Base-by-base conservation (phyloP, 35 echinoderm and acorn worm genomes). In the Heliocidaris erythrogramma region DNA sequence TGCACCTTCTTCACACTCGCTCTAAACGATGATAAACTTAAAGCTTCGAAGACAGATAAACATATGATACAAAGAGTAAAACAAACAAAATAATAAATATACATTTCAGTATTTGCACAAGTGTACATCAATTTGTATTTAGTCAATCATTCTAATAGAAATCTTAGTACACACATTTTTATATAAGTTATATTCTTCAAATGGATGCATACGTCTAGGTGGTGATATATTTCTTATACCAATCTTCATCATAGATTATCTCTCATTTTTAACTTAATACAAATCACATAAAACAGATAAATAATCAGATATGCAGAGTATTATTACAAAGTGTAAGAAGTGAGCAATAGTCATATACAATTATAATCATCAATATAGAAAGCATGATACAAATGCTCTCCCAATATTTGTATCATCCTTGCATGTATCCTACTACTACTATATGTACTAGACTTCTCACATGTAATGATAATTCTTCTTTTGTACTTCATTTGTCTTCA, bases 251-350 rank as follows among this genome's bases (percentile, higher is more conserved):
- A 56, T 56, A 56, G 52, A 56, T 13, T 14, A 78, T 78, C 65
- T 78, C 65, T 60, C 59, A 14, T 18, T 60, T 18, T 60, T 60
- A 60, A 60, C 12, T 14, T 14, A 60, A 78, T 78, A 78, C 65
- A 78, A 78, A n/a, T 78, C 65, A 78, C 65, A 78, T 78, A 78
- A 21, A 78, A 78, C 65, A 78, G 65, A 78, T 78, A 78, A 78
- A 78, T 78, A 78, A 78, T 78, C 27, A 78, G 65, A 78, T 78
- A 78, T 24, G 8, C 27, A 78, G 65, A 18, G 21, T n/a, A 78
- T 78, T 78, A 24, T 27, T 78, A 78, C 65, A 78, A 78, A 78
- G 65, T 78, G 65, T 78, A 78, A 78, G 65, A 78, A 27, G 27
- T n/a, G 27, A 78, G 65, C 65, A 78, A 7, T n/a, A 78, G 65